phyloP scores from a whole-genome alignment of 2,113 vertebrate species.

The Centropus unirufus region DNA sequence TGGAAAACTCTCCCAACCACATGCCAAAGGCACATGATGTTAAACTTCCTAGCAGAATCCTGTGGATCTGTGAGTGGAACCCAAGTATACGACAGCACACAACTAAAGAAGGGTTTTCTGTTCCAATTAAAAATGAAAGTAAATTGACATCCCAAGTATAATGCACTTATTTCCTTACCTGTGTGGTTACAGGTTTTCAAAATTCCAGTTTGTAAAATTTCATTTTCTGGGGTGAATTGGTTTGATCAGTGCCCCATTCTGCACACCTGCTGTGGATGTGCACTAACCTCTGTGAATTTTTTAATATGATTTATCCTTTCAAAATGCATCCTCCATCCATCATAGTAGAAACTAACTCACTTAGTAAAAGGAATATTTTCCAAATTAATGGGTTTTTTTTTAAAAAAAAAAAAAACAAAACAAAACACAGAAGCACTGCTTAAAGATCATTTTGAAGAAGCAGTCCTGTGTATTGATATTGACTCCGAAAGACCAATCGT shows the following conservation, averaged over 20 bases:
- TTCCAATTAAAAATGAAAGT: neutral
- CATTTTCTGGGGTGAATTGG: neutral
- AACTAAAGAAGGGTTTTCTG: neutral
- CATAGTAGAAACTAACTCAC: neutral
- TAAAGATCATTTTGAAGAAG: neutral
- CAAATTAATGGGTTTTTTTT: neutral
- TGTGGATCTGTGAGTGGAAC: neutral
- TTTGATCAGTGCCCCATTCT: neutral
- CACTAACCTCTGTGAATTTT: neutral
- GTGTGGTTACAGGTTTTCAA: neutral
- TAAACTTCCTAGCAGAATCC: neutral
- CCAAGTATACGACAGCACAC: rapidly evolving
- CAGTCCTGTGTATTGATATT: neutral
- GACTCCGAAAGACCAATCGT: neutral
- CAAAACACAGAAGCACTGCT: neutral
- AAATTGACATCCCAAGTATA: neutral
- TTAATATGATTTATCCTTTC: neutral
- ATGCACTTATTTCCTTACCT: neutral
- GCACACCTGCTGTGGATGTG: neutral
- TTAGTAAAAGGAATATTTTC: neutral
- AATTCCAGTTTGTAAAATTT: neutral
- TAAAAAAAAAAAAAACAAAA: neutral
- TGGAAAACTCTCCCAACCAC: neutral
- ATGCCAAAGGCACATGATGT: neutral
- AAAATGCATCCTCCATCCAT: neutral